Percentiles rank a stretch among this genome's conserved stretches.
Conservation (phyloP, 2,113 vertebrate species). For the Cebus imitator region DNA sequence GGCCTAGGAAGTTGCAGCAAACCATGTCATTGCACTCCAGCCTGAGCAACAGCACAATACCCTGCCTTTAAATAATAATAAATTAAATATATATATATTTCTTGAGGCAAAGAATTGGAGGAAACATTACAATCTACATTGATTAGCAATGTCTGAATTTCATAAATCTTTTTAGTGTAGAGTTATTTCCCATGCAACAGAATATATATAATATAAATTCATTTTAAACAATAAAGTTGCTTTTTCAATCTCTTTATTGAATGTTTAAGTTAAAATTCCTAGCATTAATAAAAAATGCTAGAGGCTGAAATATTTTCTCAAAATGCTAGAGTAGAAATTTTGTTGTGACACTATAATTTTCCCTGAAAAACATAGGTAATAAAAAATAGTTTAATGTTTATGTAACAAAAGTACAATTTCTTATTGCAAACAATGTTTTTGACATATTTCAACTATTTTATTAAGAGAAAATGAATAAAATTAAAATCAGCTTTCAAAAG, state of each 20-base stretch:
- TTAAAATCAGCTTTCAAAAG: not conserved
- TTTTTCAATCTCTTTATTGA: not conserved
- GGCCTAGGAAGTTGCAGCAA: too few species aligned
- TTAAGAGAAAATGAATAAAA: not conserved
- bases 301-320: not conserved
- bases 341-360: not conserved
- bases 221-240: not conserved
- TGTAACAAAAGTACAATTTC: not conserved
- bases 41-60: too few species aligned
- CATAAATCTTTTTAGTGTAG: not conserved
- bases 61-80: too few species aligned
- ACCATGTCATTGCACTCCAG: too few species aligned
- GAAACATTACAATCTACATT: not conserved
- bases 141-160: not conserved
- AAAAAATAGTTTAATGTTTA: not conserved
- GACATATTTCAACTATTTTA: not conserved
- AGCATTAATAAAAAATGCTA: not conserved
- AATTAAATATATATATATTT: not conserved
- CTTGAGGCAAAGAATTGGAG: not conserved
- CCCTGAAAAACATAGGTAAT: not conserved
- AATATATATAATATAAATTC: conserved; percentile 5
- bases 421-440: not conserved
- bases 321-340: not conserved
- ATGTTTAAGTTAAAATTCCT: not conserved
- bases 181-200: not conserved